A percentile compares a stretch with the other conserved stretches of the same genome.
Conservation (phyloP, 2,113 vertebrate species). For the Sprattus sprattus region DNA sequence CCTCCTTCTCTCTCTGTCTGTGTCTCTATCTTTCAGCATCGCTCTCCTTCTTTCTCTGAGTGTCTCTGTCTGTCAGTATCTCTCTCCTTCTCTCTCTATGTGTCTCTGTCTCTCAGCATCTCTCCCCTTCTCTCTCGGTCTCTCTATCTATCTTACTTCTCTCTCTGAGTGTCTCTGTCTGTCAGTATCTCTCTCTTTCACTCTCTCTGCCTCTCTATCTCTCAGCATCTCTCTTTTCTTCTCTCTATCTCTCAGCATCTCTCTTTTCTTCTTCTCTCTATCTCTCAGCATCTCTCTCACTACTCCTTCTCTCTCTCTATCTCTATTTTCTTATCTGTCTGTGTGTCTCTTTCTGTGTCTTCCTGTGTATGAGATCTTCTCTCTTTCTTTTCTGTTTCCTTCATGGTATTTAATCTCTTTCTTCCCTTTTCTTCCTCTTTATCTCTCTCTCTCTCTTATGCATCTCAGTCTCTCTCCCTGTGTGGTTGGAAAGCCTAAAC, state of each 20-base stretch:
- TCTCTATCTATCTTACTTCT: neutral
- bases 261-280: neutral
- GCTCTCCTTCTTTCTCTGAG: neutral
- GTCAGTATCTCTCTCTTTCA: neutral
- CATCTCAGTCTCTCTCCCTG: neutral
- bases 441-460: conserved; percentile 4
- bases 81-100: neutral
- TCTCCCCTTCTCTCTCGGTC: neutral
- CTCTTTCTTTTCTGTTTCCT: neutral
- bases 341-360: neutral
- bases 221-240: neutral
- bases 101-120: neutral
- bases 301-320: neutral
- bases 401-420: neutral
- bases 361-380: neutral
- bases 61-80: neutral
- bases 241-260: too few species aligned
- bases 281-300: neutral
- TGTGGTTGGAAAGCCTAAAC: neutral
- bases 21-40: neutral
- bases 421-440: neutral
- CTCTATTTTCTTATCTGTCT: neutral
- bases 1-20: neutral
- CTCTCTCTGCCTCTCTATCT: neutral
- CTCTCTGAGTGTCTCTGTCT: neutral